Evolutionary conservation across 2,113 vertebrate genomes (phyloP).

Genomic region (Ammodytes dubius): DNA sequence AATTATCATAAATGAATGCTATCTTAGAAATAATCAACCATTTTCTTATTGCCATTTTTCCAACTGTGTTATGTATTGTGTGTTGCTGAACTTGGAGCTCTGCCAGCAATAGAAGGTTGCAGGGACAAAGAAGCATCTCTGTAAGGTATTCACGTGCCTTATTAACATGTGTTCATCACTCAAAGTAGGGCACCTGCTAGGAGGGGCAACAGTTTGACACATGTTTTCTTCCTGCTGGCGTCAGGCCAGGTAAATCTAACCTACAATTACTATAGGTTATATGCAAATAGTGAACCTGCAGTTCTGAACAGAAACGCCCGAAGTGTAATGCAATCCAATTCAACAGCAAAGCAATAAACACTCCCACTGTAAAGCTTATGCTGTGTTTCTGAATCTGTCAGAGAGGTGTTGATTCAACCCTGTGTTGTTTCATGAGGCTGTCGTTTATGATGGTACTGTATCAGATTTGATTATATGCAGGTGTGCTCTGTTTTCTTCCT

Average conservation of each 20-base stretch:
- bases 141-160: slow-evolving; percentile 49
- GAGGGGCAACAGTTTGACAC: slow-evolving; percentile 29
- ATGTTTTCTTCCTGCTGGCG: neutral
- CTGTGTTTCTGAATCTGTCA: neutral
- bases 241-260: neutral
- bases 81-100: slow-evolving; percentile 28
- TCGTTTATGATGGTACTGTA: neutral
- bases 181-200: slow-evolving; percentile 56
- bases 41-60: neutral
- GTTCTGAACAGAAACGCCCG: neutral
- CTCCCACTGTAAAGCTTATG: neutral
- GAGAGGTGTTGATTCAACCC: neutral
- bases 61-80: neutral
- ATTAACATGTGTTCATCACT: slow-evolving; percentile 54
- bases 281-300: neutral
- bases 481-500: slow-evolving; percentile 26
- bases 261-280: neutral
- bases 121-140: slow-evolving; percentile 46
- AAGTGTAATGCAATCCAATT: neutral
- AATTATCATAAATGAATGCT: no score
- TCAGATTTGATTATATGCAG: neutral
- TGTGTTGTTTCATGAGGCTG: neutral
- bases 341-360: neutral
- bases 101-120: slow-evolving; percentile 39
- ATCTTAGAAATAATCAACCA: no score